A percentile compares a stretch with the other conserved stretches of the same genome.
phyloP scores from a whole-genome alignment of 2,113 vertebrate genomes.

The Peromyscus maniculatus region DNA sequence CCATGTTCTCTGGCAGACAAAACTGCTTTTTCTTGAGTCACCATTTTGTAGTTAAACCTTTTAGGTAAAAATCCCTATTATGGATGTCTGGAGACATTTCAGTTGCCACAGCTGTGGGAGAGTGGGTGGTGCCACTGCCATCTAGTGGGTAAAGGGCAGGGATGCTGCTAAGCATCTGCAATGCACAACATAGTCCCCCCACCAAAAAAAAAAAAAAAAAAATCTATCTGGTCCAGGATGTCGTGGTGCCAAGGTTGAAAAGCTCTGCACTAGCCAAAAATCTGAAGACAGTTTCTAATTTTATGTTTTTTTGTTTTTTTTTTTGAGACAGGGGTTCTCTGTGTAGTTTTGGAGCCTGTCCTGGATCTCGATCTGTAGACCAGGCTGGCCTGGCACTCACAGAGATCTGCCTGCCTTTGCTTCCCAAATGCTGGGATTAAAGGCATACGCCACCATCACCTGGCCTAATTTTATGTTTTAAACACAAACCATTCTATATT shows the following conservation, averaged over 20 bases:
- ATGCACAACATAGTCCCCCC: neutral
- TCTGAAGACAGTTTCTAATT: neutral
- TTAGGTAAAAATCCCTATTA: neutral
- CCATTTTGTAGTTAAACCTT: neutral
- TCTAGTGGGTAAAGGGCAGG: neutral
- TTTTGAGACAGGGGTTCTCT: neutral
- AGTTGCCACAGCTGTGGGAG: neutral
- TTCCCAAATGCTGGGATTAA: neutral
- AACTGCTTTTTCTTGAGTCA: neutral
- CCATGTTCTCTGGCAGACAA: neutral
- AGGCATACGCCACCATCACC: neutral
- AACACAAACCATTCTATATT: neutral
- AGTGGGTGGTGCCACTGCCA: neutral
- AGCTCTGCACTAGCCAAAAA: neutral
- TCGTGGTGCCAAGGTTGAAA: neutral
- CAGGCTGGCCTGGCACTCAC: neutral
- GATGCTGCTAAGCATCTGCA: neutral
- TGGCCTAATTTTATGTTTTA: neutral
- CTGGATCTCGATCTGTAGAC: neutral
- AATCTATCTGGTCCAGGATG: neutral
- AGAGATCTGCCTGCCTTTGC: neutral
- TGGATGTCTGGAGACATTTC: neutral
- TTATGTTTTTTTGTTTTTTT: neutral
- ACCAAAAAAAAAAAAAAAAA: too few relatives aligned
- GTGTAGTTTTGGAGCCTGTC: neutral